Evolutionary conservation across 1,140 invertebrate species (phyloP).

Genomic region (Epicauta chinensis): DNA sequence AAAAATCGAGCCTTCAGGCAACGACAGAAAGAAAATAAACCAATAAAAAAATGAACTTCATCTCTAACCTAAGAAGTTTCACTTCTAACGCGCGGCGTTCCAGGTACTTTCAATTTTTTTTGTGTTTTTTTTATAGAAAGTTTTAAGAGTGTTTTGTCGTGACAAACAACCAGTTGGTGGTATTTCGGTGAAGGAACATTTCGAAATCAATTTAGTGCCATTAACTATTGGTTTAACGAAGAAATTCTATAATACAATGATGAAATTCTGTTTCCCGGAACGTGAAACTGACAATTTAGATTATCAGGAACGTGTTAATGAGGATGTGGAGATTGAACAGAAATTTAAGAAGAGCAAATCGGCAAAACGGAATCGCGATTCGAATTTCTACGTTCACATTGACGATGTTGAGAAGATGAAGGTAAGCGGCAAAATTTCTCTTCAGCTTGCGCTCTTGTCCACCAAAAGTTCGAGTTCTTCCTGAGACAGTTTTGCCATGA

Average conservation of each 20-base stretch:
- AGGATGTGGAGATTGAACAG: conserved; percentile 46
- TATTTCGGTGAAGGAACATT: conserved; percentile 97
- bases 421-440: too few relatives aligned
- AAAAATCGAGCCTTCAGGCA: too few relatives aligned
- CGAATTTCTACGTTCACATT: conserved; percentile 82
- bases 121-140: conserved; percentile 50
- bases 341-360: conserved; percentile 33
- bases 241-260: conserved; percentile 96
- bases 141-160: conserved; percentile 80
- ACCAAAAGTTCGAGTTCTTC: too few relatives aligned
- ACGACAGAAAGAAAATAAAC: too few relatives aligned
- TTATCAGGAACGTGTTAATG: conserved; percentile 56
- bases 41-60: too few relatives aligned
- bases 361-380: conserved; percentile 61
- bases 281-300: conserved; percentile 80
- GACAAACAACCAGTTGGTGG: conserved; percentile 92
- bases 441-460: too few relatives aligned
- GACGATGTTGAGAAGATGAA: conserved; percentile 99
- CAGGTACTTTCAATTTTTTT: neutral
- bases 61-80: too few relatives aligned
- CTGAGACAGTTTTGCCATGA: too few relatives aligned
- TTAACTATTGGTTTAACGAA: conserved; percentile 92
- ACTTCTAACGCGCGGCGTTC: too few relatives aligned
- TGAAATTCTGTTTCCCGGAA: conserved; percentile 98
- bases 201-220: conserved; percentile 93